Evolutionary conservation across 2,797 vertebrate species (phyloP).

Genomic region (Rhincodon typus): DNA sequence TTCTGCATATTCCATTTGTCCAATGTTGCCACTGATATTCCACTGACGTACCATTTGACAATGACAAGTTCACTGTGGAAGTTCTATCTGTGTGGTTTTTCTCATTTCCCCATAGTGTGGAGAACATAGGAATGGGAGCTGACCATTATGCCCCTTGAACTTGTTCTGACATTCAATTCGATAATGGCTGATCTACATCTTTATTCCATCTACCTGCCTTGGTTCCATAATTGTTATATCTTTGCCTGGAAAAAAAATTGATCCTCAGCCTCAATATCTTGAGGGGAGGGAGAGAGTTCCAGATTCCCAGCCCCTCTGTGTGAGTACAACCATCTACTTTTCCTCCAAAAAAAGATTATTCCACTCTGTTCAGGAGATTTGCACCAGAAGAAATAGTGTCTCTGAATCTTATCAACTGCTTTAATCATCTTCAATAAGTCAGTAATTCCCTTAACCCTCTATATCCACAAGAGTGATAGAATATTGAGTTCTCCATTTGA

Average conservation of each 20-base stretch:
- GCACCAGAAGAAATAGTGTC: no score
- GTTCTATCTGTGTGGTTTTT: background rate
- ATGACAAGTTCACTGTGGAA: background rate
- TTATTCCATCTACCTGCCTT: background rate
- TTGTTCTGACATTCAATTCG: background rate
- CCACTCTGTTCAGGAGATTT: no score
- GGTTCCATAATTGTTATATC: background rate
- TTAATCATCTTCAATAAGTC: no score
- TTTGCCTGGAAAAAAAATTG: background rate
- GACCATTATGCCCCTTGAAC: background rate
- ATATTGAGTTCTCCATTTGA: no score
- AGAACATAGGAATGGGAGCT: background rate
- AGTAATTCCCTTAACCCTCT: no score
- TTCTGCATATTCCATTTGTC: background rate
- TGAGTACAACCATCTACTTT: no score
- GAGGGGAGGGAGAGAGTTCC: no score
- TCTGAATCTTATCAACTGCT: no score
- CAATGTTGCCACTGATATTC: background rate
- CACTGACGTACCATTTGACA: background rate
- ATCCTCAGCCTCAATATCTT: no score
- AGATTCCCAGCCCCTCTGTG: no score
- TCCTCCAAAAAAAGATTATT: no score
- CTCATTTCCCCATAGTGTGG: background rate
- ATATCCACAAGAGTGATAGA: no score
- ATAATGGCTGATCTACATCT: background rate